These are phyloP conservation scores for Eilema caniola DNA, from an alignment of 2,888 invertebrate species.

Conservation along the genomic window DNA sequence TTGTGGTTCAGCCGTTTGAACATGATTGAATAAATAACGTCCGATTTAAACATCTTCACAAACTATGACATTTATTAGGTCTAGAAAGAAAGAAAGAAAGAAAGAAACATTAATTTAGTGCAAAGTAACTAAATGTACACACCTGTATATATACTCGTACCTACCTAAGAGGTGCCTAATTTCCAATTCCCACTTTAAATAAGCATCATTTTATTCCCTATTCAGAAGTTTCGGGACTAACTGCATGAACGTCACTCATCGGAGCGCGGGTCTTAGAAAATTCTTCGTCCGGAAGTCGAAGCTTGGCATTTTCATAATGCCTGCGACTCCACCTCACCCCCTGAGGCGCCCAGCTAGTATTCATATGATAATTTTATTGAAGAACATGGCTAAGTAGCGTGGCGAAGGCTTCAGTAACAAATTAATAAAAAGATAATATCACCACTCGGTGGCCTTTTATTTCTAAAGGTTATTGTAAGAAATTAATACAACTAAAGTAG, in stretches of 20 bases:
- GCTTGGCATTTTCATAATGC: constrained; percentile 84
- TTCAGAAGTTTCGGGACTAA: constrained; percentile 25
- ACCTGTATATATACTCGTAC: not conserved
- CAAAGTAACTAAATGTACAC: no score
- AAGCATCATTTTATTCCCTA: constrained; percentile 38
- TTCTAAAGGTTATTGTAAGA: no score
- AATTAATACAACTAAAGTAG: no score
- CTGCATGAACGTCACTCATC: constrained; percentile 50
- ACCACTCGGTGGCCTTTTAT: no score
- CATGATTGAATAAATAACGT: no score
- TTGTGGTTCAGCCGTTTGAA: no score
- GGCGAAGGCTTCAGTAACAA: constrained; percentile 50
- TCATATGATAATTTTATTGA: constrained; percentile 83
- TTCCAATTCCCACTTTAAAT: constrained; percentile 33
- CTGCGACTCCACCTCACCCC: constrained; percentile 49
- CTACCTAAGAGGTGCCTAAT: constrained; percentile 1
- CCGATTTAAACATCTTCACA: no score
- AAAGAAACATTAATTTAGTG: no score
- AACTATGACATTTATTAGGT: no score
- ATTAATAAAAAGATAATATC: not conserved
- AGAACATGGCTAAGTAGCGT: constrained; percentile 51
- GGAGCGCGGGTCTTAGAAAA: constrained; percentile 71
- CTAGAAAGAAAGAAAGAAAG: no score
- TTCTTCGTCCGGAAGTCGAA: constrained; percentile 80
- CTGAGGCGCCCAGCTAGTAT: constrained; percentile 57